A percentile compares a stretch with the other conserved stretches of the same genome.
These are phyloP conservation scores for Leptopterna dolabrata DNA, from an alignment of 2,888 invertebrate species.

Conservation along the genomic window DNA sequence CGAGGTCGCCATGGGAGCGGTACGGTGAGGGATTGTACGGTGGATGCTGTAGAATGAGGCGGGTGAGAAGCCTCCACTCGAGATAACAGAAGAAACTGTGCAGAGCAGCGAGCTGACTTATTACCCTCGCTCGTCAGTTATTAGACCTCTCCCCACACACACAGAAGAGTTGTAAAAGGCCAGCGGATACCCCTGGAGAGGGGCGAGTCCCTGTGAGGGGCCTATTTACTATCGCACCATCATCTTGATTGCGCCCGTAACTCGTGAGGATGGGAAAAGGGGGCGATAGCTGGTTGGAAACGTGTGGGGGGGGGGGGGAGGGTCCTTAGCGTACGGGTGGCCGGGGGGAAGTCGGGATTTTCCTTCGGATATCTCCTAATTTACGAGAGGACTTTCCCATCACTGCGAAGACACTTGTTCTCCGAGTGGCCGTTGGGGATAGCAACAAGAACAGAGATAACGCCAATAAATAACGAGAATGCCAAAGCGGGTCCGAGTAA, in stretches of 20 bases:
- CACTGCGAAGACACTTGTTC: slow-evolving; percentile 13
- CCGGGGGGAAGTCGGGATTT: background rate
- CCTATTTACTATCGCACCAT: slow-evolving; percentile 43
- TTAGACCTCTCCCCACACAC: slow-evolving; percentile 23
- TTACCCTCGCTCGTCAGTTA: slow-evolving; percentile 52
- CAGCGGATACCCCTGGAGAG: background rate
- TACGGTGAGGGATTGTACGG: background rate
- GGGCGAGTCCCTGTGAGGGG: background rate
- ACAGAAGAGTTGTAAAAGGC: slow-evolving; percentile 20
- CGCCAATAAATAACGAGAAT: background rate
- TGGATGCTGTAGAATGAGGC: background rate
- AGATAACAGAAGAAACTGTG: slow-evolving; percentile 48
- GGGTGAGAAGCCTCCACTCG: background rate
- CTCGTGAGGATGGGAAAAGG: background rate
- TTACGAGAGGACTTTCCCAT: slow-evolving; percentile 41
- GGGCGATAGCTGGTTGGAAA: background rate
- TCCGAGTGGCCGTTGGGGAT: background rate
- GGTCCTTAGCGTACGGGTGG: background rate
- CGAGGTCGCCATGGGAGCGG: background rate
- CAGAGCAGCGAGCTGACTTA: slow-evolving; percentile 43
- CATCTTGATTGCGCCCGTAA: slow-evolving; percentile 43
- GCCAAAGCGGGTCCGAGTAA: too few relatives aligned
- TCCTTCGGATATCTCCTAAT: slow-evolving; percentile 42
- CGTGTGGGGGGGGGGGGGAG: background rate
- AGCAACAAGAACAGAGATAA: background rate